phyloP scores from a whole-genome alignment of 2,113 vertebrate species.

The cat (Felis catus) region DNA sequence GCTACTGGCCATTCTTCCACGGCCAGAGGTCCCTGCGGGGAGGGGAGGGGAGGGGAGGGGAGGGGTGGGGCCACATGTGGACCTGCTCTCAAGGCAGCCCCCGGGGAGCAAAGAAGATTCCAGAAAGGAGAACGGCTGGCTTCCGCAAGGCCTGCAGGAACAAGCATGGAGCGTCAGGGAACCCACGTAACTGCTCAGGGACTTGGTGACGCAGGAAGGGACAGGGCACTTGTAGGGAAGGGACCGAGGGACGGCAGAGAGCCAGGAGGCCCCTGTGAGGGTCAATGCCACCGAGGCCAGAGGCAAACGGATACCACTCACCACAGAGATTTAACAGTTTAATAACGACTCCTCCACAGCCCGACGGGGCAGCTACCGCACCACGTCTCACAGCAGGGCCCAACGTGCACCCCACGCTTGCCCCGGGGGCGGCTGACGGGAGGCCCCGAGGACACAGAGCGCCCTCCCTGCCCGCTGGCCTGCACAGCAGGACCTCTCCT shows the following conservation, averaged over 20 bases:
- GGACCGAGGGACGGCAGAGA: fast-evolving
- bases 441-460: fast-evolving
- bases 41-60: fast-evolving
- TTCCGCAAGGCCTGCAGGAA: fast-evolving
- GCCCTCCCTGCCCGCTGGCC: fast-evolving
- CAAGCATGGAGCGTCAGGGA: neutral
- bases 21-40: neutral
- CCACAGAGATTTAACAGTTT: neutral
- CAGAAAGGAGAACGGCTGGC: neutral
- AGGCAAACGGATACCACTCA: neutral
- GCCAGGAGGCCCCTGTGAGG: too few relatives aligned
- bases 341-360: neutral
- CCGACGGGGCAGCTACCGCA: fast-evolving
- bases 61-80: fast-evolving
- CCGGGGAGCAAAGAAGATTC: too few relatives aligned
- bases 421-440: neutral
- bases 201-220: too few relatives aligned
- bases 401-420: fast-evolving
- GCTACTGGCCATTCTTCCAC: fast-evolving
- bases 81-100: neutral
- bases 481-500: neutral
- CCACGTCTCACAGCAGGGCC: fast-evolving
- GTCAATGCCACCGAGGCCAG: neutral
- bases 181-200: neutral
- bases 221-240: neutral